Evolutionary conservation across 1,140 invertebrate species (phyloP).

Genomic region (Penaeus chinensis): DNA sequence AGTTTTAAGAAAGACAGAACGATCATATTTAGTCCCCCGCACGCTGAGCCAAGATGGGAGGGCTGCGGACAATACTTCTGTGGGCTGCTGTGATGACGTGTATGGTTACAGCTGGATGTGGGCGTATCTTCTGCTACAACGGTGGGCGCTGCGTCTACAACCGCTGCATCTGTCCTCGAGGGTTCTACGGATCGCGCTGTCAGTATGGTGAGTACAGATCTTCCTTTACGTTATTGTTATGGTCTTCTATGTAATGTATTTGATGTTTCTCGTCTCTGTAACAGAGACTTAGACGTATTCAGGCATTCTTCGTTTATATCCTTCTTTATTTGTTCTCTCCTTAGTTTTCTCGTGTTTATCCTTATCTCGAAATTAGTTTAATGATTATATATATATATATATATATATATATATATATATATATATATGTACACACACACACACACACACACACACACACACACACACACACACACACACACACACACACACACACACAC

Average conservation of each 20-base stretch:
- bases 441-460: constrained; percentile 15
- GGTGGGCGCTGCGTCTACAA: constrained; percentile 23
- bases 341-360: too few relatives aligned
- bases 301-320: too few relatives aligned
- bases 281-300: too few relatives aligned
- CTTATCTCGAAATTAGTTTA: background rate
- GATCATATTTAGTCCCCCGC: too few relatives aligned
- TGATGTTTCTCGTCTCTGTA: background rate
- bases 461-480: constrained; percentile 15
- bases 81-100: constrained; percentile 5
- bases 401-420: background rate
- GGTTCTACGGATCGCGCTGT: constrained; percentile 26
- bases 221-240: background rate
- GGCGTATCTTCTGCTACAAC: constrained; percentile 13
- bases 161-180: constrained; percentile 30
- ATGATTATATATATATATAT: background rate
- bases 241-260: background rate
- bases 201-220: constrained; percentile 30
- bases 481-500: constrained; percentile 8
- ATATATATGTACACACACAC: constrained; percentile 21
- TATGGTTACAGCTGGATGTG: background rate
- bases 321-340: too few relatives aligned
- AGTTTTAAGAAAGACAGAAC: too few relatives aligned
- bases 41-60: background rate
- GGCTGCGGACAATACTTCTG: background rate